Evolutionary conservation across 1,140 invertebrate species (phyloP), one percentile per base, ranked within the genome.

Genomic region (Atta cephalotes): DNA sequence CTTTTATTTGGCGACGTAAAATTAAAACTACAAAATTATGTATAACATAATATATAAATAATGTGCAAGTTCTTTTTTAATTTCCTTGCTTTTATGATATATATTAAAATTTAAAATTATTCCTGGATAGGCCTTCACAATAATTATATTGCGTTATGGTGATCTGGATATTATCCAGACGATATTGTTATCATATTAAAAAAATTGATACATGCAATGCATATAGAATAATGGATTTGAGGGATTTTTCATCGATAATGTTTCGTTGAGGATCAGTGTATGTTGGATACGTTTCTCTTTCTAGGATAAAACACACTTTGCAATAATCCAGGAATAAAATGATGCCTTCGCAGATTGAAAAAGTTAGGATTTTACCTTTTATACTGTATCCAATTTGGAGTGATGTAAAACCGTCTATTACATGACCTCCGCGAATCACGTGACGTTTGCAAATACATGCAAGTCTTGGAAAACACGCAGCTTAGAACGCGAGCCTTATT

Each of bases 401-500:
- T 53, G 49, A 87, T 65, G 58, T 71, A 71, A 80, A 68, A 56
- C 68, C 53, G 53, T 82, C 53, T 82, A 82, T 82, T 82, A 82
- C 53, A 21, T 18, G 58, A 28, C 16, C 49, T 53, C 58, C 21
- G 68, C 51, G 21, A 60, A 62, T 88, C 51, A 88, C 86, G 53
- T 84, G 78, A 88, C 70, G 58, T 35, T 39, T 9, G 51, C 81
- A 31, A 77, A 63, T 71, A 63, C 62, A 88, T 28, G 49, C 63
- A 60, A 66, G 77, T 79, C 74, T 58, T 45, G 12, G 74, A 74
- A 72, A 72, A 53, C 84, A 56, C 63, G 66, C 28, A 66, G 51
- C 70, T 84, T 18, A 28, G 56, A 82, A 72, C 68, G 71, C 71
- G 56, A 88, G 39, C 72, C 79, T 85, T 71, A 88, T 85, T 89